Base-by-base conservation (phyloP, 2,888 invertebrate species). In the Phaonia tiefii region DNA sequence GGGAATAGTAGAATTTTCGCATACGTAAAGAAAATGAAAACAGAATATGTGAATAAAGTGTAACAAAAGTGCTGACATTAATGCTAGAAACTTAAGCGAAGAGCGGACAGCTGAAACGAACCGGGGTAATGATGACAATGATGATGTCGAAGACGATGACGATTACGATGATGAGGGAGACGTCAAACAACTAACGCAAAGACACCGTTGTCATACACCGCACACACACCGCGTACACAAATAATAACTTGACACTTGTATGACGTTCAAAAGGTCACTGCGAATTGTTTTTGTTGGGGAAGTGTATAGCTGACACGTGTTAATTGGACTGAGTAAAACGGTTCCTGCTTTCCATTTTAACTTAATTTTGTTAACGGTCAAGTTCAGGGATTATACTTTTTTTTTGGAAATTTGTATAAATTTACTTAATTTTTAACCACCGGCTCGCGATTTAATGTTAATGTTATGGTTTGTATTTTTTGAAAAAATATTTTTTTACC, bases 221-320 rank as follows among this genome's bases (percentile, higher is more conserved):
- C 22, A 39, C 31, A 39, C 20, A 60, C 1, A 58, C 39, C 39
- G 17, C 54, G 54, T 13, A 54, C 75, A 17, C 31, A 65, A 70
- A 69, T 70, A 69, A 81, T 78, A 81, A 78, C 46, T 69, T 81
- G 81, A 81, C 78, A 81, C 75, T 78, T 78, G 75, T 69, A 75
- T 81, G 81, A 78, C 78, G 54, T 81, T 72, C 72, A 46, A 81
- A 81, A 81, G 78, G 78, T 81, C 81, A 81, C 42, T 69, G 37
- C 71, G 71, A 75, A 63, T 78, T 74, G 65, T 39, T 70, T 26
- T 25, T 17, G 25, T 54, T 20, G 44, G 7, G 13, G 3, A 31
- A 31, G 31, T 31, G 31, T 31, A 31, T 3, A 5, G 31, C 8
- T 8, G 31, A 8, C 7, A 2, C 13, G 44, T 44, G 10, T 44